Base-by-base conservation (phyloP, 2,888 invertebrate species). In the Hetaerina titia region DNA sequence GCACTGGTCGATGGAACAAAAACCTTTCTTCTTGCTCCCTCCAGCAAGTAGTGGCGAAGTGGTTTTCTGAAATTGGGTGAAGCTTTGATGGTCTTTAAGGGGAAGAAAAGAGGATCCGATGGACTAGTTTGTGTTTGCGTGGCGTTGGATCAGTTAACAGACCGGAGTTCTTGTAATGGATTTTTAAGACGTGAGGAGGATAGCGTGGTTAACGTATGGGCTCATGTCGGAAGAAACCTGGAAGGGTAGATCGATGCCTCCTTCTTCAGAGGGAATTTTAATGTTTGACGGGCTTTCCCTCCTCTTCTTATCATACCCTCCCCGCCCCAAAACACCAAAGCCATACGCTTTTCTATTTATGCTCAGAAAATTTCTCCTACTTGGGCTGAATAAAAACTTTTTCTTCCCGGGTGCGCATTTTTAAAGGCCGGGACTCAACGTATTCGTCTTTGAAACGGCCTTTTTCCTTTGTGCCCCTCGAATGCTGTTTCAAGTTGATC, bases 41-140 rank as follows among this genome's bases (percentile, higher is more conserved):
- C 25, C 74, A 8, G 31, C 81, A 81, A 81, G 81, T 81, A 81
- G 22, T 13, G 81, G 19, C 81, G 31, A 31, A 81, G 81, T 81
- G 81, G 81, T 81, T 81, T 81, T 31, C 81, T 15, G 25, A 81
- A 81, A 81, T 81, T 81, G 81, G 81, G 81, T 81, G 81, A 81
- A 81, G 31, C 81, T 31, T 81, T 31, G 31, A 13, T 31, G 25
- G 13, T 9, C 31, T 81, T 19, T 81, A 11, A 81, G 15, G 81
- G 81, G 81, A 81, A 81, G 81, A 81, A 11, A 31, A 81, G 31
- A 15, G 7, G 13, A n/a, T 11, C n/a, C 22, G 69, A 2, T 69
- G 69, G 8, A 9, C 22, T 6, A 25, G 74, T 74, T 25, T 25
- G 11, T 81, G 31, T 31, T 25, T 81, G 81, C 22, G 81, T 81